Percentiles rank a stretch among this genome's conserved stretches.
Conservation (phyloP, 1,140 invertebrate species). For the Pentalonia nigronervosa region DNA sequence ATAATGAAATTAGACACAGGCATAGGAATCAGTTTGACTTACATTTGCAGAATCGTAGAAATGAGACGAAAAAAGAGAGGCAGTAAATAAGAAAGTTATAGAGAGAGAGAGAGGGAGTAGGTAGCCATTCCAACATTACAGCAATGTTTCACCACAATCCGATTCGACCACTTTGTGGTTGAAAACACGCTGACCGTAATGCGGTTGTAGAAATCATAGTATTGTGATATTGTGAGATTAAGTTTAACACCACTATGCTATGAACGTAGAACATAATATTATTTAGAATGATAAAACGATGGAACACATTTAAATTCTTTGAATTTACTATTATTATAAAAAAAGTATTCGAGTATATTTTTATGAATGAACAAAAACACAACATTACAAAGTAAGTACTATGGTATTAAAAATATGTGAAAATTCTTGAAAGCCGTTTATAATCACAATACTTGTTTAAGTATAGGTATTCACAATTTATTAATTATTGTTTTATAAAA, state of each 20-base stretch:
- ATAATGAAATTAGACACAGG: too few relatives aligned
- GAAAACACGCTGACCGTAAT: background rate
- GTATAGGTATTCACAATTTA: background rate
- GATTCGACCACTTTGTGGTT: background rate
- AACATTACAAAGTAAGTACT: background rate
- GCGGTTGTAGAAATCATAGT: background rate
- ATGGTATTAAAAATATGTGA: background rate
- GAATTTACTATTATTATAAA: background rate
- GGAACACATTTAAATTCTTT: background rate
- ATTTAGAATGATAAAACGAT: background rate
- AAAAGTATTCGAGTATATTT: background rate
- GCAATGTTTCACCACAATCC: background rate
- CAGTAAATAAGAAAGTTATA: background rate
- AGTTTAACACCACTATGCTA: background rate
- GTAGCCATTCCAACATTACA: background rate
- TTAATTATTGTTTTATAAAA: background rate
- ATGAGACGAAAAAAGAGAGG: background rate
- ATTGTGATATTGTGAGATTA: background rate
- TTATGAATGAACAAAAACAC: background rate
- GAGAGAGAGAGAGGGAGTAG: background rate
- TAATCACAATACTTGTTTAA: too few relatives aligned
- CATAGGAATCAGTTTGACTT: background rate
- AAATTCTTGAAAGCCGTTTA: too few relatives aligned
- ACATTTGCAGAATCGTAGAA: background rate
- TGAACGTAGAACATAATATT: background rate